These are phyloP conservation scores for Tenthredo notha DNA, from an alignment of 2,888 invertebrate genomes.

Conservation along the genomic window DNA sequence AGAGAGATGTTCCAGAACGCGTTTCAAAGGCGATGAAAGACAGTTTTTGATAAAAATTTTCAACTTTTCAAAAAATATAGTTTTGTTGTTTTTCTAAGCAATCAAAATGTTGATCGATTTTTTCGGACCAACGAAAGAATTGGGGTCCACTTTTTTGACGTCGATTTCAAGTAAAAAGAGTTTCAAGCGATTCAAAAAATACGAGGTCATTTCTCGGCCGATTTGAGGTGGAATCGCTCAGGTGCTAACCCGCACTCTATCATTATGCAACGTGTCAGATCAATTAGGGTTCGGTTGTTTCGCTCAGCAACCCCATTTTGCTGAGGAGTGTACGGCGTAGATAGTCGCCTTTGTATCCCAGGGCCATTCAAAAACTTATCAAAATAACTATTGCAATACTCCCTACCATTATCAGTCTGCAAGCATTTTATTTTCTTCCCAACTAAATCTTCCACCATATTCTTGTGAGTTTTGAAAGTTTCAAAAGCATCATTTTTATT, in stretches of 20 bases:
- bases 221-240: too few species aligned
- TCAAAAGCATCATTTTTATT: constrained; percentile 53
- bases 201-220: too few species aligned
- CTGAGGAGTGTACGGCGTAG: constrained; percentile 13
- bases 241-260: background rate
- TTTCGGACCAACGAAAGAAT: too few species aligned
- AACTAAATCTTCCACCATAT: constrained; percentile 39
- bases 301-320: constrained; percentile 20
- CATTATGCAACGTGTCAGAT: constrained; percentile 4
- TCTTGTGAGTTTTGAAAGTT: constrained; percentile 51
- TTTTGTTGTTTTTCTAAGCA: too few species aligned
- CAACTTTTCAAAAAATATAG: too few species aligned
- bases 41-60: too few species aligned
- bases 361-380: background rate
- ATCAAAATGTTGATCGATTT: too few species aligned
- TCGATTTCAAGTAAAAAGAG: too few species aligned
- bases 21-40: too few species aligned
- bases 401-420: background rate
- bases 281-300: background rate
- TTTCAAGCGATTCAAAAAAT: too few species aligned
- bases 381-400: background rate
- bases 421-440: background rate
- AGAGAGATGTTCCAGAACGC: too few species aligned
- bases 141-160: too few species aligned
- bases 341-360: background rate